These are phyloP conservation scores for Lordiphosa collinella DNA, from an alignment of 1,140 invertebrate species.

Conservation along the genomic window DNA sequence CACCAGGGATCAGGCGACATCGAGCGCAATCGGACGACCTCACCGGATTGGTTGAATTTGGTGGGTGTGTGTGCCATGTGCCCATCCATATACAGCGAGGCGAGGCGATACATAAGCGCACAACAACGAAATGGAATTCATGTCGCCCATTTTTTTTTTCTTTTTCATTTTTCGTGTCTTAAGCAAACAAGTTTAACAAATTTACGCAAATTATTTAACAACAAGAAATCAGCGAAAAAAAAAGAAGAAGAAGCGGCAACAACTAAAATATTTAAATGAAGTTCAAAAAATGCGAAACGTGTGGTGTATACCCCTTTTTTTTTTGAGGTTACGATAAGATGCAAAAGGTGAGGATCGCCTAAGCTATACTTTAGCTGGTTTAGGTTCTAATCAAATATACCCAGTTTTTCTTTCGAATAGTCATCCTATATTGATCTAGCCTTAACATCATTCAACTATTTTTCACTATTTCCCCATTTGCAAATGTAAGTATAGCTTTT, in stretches of 20 bases:
- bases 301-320: too few relatives aligned
- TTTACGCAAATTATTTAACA: conserved; percentile 15
- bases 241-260: conserved; percentile 7
- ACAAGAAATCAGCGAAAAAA: conserved; percentile 15
- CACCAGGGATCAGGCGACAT: background rate
- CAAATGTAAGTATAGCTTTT: too few relatives aligned
- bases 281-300: conserved; percentile 9
- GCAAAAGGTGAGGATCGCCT: too few relatives aligned
- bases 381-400: too few relatives aligned
- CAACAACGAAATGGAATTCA: conserved; percentile 12
- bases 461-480: too few relatives aligned
- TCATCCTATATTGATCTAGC: too few relatives aligned
- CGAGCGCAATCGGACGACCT: too few relatives aligned
- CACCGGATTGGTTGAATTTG: conserved; percentile 21
- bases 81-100: too few relatives aligned
- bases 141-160: background rate
- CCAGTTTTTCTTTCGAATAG: too few relatives aligned
- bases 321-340: too few relatives aligned
- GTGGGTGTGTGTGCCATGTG: conserved; percentile 27
- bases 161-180: background rate
- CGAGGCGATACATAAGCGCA: background rate
- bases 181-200: conserved; percentile 34
- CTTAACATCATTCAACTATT: too few relatives aligned
- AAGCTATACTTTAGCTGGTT: too few relatives aligned
- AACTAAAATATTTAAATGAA: conserved; percentile 22